Conservation (phyloP, 2,888 invertebrate species). For the Caenorhabditis zanzibari region DNA sequence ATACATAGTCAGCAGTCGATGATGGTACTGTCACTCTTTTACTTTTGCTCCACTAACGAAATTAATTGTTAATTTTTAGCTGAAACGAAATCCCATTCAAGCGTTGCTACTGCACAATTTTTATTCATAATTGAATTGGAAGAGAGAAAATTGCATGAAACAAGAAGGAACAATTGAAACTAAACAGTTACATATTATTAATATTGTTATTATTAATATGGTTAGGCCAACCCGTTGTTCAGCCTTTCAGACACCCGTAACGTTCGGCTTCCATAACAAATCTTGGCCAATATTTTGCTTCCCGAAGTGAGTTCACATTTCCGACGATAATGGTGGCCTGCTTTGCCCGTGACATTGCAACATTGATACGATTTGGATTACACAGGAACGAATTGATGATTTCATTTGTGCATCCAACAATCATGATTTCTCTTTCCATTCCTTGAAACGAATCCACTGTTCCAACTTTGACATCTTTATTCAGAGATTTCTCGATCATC, state of each 20-base stretch:
- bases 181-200: no score
- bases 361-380: constrained; percentile 19
- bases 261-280: constrained; percentile 2
- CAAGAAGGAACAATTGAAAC: no score
- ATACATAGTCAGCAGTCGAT: no score
- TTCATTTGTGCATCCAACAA: constrained; percentile 15
- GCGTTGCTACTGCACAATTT: no score
- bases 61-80: no score
- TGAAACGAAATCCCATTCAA: no score
- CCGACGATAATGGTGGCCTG: constrained; percentile 41
- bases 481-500: not conserved
- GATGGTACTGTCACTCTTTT: no score
- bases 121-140: no score
- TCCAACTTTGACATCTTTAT: constrained; percentile 8
- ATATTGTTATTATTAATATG: no score
- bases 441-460: constrained; percentile 48
- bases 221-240: not conserved
- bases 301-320: constrained; percentile 1
- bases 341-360: constrained; percentile 20
- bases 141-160: no score
- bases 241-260: not conserved
- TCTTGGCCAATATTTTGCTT: not conserved
- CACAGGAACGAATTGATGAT: constrained; percentile 8
- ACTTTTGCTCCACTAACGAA: no score
- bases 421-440: constrained; percentile 26